Conservation (phyloP, 1,140 invertebrate species). For the Galleria mellonella region DNA sequence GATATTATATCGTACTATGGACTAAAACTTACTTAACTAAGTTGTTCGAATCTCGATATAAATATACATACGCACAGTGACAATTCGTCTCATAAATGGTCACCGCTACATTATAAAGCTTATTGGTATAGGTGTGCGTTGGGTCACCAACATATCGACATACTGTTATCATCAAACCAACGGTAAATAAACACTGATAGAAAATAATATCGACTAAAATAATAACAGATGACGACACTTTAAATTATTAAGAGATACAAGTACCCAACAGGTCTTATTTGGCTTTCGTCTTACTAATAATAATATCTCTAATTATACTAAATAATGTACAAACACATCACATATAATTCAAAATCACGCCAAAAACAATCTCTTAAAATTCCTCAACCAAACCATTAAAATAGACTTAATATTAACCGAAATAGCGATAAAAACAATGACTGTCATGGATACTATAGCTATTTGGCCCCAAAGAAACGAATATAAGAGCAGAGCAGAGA, state of each 20-base stretch:
- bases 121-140: too few relatives aligned
- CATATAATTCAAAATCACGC: conserved; percentile 2
- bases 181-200: too few relatives aligned
- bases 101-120: too few relatives aligned
- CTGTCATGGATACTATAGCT: conserved; percentile 64
- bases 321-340: conserved; percentile 10
- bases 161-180: too few relatives aligned
- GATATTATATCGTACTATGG: conserved; percentile 35
- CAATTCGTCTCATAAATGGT: not conserved
- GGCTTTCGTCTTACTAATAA: conserved; percentile 9
- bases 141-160: too few relatives aligned
- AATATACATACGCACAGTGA: conserved; percentile 38
- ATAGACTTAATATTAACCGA: conserved; percentile 3
- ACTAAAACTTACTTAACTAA: conserved; percentile 39
- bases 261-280: conserved; percentile 12
- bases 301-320: conserved; percentile 7
- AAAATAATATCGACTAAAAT: not conserved
- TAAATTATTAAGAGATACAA: conserved; percentile 3
- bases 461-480: conserved; percentile 66
- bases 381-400: conserved; percentile 7
- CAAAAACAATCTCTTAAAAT: conserved; percentile 3
- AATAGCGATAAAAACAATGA: conserved; percentile 36
- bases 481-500: conserved; percentile 40
- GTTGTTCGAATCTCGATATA: conserved; percentile 43
- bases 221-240: conserved; percentile 1